Conservation (phyloP, 2,888 invertebrate species). For the Drosophila macrospina region DNA sequence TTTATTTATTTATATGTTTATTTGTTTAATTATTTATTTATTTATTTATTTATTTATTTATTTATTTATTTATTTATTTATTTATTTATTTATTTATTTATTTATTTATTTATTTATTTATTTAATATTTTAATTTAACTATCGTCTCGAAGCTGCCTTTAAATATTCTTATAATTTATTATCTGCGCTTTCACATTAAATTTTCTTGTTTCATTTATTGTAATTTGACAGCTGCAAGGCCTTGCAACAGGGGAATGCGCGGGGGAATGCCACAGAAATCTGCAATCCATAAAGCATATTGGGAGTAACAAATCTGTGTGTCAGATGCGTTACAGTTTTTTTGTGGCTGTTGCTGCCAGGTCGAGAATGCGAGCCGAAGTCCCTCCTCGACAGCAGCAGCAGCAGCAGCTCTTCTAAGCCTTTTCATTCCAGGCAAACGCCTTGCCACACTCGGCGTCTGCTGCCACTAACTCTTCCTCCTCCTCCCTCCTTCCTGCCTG, state of each 20-base stretch:
- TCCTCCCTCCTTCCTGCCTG: conserved; percentile 8
- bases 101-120: no score
- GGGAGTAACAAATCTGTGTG: conserved; percentile 55
- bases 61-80: no score
- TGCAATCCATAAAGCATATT: conserved; percentile 50
- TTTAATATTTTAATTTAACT: no score
- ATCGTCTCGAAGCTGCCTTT: no score
- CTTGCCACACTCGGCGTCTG: conserved; percentile 40
- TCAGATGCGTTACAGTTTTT: conserved; percentile 27
- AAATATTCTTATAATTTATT: no score
- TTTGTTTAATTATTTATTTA: no score
- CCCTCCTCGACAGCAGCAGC: conserved; percentile 25
- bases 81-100: no score
- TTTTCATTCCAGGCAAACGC: conserved; percentile 61
- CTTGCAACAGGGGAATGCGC: conserved; percentile 12
- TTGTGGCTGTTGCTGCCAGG: conserved; percentile 16
- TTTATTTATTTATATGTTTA: no score
- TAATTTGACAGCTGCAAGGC: conserved; percentile 21
- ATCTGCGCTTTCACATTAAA: no score
- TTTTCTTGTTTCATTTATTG: neutral
- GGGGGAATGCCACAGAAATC: conserved; percentile 23
- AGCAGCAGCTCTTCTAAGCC: conserved; percentile 34
- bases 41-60: no score
- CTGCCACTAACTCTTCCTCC: conserved; percentile 18
- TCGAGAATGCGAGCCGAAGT: conserved; percentile 26